These are phyloP conservation scores for Pelodiscus sinensis DNA, from an alignment of 2,113 vertebrate genomes.

Conservation along the genomic window DNA sequence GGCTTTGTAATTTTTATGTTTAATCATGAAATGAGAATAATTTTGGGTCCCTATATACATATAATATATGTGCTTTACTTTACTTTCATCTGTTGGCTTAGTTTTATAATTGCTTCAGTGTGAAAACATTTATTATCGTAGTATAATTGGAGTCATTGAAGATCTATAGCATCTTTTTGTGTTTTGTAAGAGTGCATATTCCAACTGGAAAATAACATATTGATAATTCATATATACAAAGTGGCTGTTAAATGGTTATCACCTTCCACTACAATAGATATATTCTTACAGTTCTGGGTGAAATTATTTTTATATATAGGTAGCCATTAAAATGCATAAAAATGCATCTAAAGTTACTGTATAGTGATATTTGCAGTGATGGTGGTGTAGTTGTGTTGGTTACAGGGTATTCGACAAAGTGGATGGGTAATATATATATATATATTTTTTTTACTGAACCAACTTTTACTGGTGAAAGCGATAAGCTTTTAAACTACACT, in stretches of 20 bases:
- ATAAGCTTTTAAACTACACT: too few species aligned
- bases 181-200: too few species aligned
- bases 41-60: neutral
- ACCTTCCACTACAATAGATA: neutral
- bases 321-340: neutral
- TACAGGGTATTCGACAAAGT: too few species aligned
- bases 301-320: neutral
- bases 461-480: too few species aligned
- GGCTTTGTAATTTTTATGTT: neutral
- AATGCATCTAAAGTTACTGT: neutral
- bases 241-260: neutral
- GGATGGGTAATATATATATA: too few species aligned
- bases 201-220: too few species aligned
- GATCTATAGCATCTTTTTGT: neutral
- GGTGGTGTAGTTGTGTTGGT: too few species aligned
- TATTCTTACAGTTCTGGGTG: neutral
- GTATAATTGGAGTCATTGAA: neutral
- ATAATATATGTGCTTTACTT: neutral
- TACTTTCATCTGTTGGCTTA: neutral
- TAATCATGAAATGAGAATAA: neutral
- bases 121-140: neutral
- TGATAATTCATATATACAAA: neutral
- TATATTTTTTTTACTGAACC: too few species aligned
- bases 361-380: neutral
- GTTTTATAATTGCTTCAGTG: neutral